Base-by-base conservation (phyloP, 2,797 vertebrate species). In the Premnoplex brunnescens region DNA sequence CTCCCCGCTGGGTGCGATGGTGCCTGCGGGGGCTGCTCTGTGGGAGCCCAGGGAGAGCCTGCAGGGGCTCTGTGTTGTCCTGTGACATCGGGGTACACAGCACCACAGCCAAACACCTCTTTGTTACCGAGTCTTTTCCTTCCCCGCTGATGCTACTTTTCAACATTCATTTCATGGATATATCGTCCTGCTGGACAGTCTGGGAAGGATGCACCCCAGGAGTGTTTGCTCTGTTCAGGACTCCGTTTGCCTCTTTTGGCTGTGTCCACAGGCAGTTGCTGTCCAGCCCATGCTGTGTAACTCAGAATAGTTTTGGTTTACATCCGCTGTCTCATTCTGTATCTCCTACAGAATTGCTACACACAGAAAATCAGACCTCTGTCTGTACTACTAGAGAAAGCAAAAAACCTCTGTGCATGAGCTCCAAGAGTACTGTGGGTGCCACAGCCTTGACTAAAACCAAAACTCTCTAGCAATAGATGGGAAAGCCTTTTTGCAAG, bases 11-110 rank as follows among this genome's bases (percentile, higher is more conserved):
- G 66, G 91, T 85, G 85, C 27, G 6, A 0, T 5, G 69, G 16
- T 36, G 22, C 10, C 9, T 0, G 0, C 3, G 55, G 23, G 46
- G 62, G 4, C n/a, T 7, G 15, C 16, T 7, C 56, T 1, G 0
- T 5, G 36, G 36, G 9, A 67, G 19, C 36, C 37, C 36, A 15
- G 5, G 30, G 23, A 44, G 21, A 66, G 32, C 13, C 26, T 68
- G 15, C 19, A 39, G 67, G 74, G 87, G 85, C 46, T 88, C 82
- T 37, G 8, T 43, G 22, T 17, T 28, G 22, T 27, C 21, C 4
- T 85, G 52, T 83, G 71, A 46, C 76, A 48, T 27, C 71, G 54
- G 73, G 28, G 23, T 69, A 20, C 52, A 23, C 54, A 32, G 59
- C 44, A 41, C 55, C 79, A 30, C 10, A 91, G 54, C 28, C 74